Evolutionary conservation across 2,113 vertebrate species (phyloP).

Genomic region (Pyxicephalus adspersus): DNA sequence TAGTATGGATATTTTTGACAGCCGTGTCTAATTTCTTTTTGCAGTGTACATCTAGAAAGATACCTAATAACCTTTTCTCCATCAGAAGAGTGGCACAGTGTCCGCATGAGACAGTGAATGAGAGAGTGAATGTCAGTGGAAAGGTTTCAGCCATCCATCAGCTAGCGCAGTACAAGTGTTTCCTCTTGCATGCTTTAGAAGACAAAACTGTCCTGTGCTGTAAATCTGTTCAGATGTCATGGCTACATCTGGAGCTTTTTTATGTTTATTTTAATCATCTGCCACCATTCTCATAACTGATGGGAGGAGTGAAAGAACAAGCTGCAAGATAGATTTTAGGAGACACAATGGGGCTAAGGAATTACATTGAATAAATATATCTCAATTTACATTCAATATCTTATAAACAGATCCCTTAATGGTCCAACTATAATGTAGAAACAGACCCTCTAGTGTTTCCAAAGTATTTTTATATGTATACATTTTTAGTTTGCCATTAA

Average conservation of each 20-base stretch:
- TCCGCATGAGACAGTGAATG: background rate
- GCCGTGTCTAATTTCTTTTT: background rate
- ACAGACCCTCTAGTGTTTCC: too few relatives aligned
- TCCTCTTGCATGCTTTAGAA: background rate
- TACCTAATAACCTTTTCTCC: background rate
- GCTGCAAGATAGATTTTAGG: background rate
- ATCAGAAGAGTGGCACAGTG: background rate
- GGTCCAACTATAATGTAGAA: too few relatives aligned
- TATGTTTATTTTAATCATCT: background rate
- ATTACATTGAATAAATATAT: too few relatives aligned
- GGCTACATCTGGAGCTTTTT: background rate
- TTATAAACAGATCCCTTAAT: too few relatives aligned
- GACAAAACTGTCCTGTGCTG: conserved; percentile 8
- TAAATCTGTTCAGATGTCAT: conserved; percentile 5
- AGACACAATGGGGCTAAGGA: background rate
- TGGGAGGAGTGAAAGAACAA: background rate
- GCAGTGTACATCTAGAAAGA: background rate
- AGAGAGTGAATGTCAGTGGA: conserved; percentile 19
- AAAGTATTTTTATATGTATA: too few relatives aligned
- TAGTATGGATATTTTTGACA: background rate
- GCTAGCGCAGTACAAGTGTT: background rate
- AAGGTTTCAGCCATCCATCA: conserved; percentile 17
- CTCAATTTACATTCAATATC: too few relatives aligned
- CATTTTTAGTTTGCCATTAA: too few relatives aligned
- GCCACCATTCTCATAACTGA: background rate